Evolutionary conservation across 2,797 vertebrate species (phyloP), one percentile per base, ranked within the genome.

Genomic region (Myotis vivesi): DNA sequence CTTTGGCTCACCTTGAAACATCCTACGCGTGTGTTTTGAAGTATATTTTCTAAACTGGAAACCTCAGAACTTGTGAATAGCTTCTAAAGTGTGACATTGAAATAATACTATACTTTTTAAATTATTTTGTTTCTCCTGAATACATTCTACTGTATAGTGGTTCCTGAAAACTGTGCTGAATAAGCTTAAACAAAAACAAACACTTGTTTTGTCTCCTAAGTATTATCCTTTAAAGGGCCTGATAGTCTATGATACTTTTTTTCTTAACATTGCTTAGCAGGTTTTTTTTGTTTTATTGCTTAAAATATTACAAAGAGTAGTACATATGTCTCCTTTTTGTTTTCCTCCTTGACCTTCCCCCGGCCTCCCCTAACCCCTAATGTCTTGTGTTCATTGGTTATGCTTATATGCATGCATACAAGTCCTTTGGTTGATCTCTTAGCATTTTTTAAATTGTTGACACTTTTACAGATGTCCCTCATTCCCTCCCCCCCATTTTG

Each of bases 41-140:
- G 84, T n/a, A 22, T 55, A 16, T 92, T 91, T 95, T 62, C 71
- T 97, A 49, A 83, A 76, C 64, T 93, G 28, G 73, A 96, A 97
- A 91, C 49, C 46, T 77, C 3, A 30, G 87, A 92, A 97, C 88
- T 71, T 64, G 49, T 8, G 16, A 49, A 76, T 84, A 25, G 0
- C 36, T 82, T 97, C 51, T 94, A 49, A 96, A 91, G 25, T 5
- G 2, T 85, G 25, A 10, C 46, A 57, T 71, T 76, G 85, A 96
- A 93, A 93, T 51, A 68, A 38, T 69, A 0, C 23, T 87, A 2
- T 59, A 62, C 28, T 95, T 81, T 94, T 16, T 8, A 51, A 8
- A 12, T 92, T 96, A 23, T 93, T 75, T 68, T 95, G 76, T 77
- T 46, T 96, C 11, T 38, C 4, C 55, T 64, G 89, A 94, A 57